phyloP scores from a whole-genome alignment of 2,888 invertebrate species.

The Tipula lateralis region DNA sequence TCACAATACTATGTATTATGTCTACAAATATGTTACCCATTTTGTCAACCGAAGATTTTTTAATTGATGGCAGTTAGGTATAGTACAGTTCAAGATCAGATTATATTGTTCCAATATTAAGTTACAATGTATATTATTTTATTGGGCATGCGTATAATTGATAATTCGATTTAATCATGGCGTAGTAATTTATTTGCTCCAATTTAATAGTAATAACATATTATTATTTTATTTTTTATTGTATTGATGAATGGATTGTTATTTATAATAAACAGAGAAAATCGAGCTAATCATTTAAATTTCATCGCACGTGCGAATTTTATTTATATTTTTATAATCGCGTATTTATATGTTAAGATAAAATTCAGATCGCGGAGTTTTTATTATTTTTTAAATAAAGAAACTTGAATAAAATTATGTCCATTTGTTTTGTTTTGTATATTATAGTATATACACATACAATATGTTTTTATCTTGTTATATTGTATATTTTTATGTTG shows the following conservation, averaged over 20 bases:
- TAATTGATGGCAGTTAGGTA: too few species aligned
- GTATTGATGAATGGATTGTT: neutral
- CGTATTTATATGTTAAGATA: neutral
- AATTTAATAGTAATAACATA: neutral
- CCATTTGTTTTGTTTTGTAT: slow-evolving; percentile 14
- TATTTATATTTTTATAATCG: neutral
- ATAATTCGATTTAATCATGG: neutral
- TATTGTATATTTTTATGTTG: neutral
- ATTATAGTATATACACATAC: neutral
- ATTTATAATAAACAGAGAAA: neutral
- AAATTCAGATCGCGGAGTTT: neutral
- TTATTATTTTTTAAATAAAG: neutral
- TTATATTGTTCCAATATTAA: too few species aligned
- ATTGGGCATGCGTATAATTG: neutral
- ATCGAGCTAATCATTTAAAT: neutral
- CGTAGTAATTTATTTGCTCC: neutral
- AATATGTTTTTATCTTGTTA: slow-evolving; percentile 15
- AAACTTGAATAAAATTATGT: slow-evolving; percentile 13
- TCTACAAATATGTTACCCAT: too few species aligned
- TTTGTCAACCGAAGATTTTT: too few species aligned
- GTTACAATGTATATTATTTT: too few species aligned
- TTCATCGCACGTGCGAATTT: slow-evolving; percentile 14
- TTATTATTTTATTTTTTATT: neutral
- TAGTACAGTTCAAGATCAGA: too few species aligned
- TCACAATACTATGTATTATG: too few species aligned